Base-by-base conservation (phyloP, 2,888 invertebrate genomes). In the Cataglyphis livida region DNA sequence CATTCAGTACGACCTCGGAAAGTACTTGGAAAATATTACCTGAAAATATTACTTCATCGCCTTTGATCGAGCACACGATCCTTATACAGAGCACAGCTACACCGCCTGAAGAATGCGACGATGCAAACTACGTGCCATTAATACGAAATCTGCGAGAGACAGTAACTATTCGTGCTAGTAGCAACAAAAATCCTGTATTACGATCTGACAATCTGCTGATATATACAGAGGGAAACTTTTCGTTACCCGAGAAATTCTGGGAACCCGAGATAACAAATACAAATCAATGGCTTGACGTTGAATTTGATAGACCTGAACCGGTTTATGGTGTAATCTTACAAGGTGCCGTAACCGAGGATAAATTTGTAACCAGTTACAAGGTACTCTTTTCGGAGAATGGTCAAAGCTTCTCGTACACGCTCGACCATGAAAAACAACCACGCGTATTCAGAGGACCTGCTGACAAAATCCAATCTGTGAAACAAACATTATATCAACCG, bases 341-440 rank as follows among this genome's bases (percentile, higher is more conserved):
- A 91, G 98, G 98, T 28, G 97, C 96, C 92, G 96, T 96, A 0
- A 91, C 96, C 3, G 96, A 96, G 83, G 96, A 97, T 87, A 96
- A 97, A 91, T 98, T 96, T 93, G 97, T 98, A 59, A 98, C 97
- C 25, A 97, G 97, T 90, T 98, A 97, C 91, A 96, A 96, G 91
- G 95, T 98, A 5, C 92, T 97, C 87, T 97, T 97, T 91, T 97
- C 97, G 32, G 96, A 96, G 15, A 96, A 97, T 92, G 97, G 96
- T 0, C 92, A 94, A 38, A 93, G 95, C 2, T 97, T 96, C 93
- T 96, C 96, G 38, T 96, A 96, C 66, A 95, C 97, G 12, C 94
- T 95, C 0, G 96, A 95, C 64, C 94, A 95, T 48, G 95, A 95
- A 71, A 95, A 95, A 0, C 93, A 94, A 74, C 96, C 96, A 0